phyloP scores from a whole-genome alignment of 2,888 invertebrate species.

The Torymus aiolomorphi region DNA sequence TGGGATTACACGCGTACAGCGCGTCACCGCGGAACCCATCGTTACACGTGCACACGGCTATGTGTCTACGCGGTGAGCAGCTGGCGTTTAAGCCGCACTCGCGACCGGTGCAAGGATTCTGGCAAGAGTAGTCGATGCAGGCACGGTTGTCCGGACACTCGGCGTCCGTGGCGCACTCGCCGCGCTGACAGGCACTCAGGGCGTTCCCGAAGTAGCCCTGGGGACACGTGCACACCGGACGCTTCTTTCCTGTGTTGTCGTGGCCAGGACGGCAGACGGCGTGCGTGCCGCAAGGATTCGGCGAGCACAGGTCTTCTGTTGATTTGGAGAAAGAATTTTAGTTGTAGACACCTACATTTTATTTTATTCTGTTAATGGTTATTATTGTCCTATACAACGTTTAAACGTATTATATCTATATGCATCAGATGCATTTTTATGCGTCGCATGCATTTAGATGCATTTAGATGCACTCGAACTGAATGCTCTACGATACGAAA shows the following conservation, averaged over 20 bases:
- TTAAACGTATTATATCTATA: too few species aligned
- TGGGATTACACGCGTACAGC: conserved; percentile 76
- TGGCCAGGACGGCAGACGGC: conserved; percentile 89
- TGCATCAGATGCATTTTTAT: too few species aligned
- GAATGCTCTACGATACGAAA: too few species aligned
- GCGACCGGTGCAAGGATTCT: conserved; percentile 83
- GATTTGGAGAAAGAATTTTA: too few species aligned
- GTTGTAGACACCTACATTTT: too few species aligned
- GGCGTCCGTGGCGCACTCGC: conserved; percentile 86
- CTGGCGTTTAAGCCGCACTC: conserved; percentile 87
- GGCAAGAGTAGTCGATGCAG: conserved; percentile 85
- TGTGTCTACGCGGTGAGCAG: conserved; percentile 85
- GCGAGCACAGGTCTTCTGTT: conserved; percentile 87
- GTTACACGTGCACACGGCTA: conserved; percentile 90
- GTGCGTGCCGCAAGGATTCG: conserved; percentile 90
- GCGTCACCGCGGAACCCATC: conserved; percentile 82
- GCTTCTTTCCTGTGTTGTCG: conserved; percentile 87
- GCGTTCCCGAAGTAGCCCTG: conserved; percentile 88
- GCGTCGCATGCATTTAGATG: too few species aligned
- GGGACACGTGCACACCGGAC: conserved; percentile 91
- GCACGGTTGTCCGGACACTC: conserved; percentile 87
- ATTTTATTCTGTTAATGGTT: too few species aligned
- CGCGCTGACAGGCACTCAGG: conserved; percentile 83
- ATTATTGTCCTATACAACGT: too few species aligned
- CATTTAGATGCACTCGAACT: too few species aligned